A percentile compares a stretch with the other conserved stretches of the same genome.
Conservation (phyloP, 2,113 vertebrate species). For the Ginglymostoma cirratum region DNA sequence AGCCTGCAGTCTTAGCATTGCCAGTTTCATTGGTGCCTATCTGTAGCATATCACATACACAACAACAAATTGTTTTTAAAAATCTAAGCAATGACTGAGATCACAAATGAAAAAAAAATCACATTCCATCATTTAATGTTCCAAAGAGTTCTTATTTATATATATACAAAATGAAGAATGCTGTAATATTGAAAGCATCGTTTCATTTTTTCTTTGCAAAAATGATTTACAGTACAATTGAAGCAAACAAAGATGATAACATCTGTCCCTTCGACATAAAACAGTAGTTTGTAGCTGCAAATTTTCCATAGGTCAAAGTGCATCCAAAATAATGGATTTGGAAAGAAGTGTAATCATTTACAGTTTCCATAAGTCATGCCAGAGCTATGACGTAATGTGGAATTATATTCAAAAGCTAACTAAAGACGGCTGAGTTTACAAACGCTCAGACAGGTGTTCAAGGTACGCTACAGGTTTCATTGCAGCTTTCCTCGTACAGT, state of each 20-base stretch:
- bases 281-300: not conserved
- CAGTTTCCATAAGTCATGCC: constrained; percentile 4
- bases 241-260: not conserved
- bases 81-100: not conserved
- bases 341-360: constrained; percentile 3
- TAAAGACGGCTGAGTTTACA: not conserved
- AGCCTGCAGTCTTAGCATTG: not conserved
- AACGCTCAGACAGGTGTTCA: not conserved
- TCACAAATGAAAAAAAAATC: not conserved
- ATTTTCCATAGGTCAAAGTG: not conserved
- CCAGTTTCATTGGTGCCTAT: not conserved
- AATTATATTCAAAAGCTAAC: not conserved
- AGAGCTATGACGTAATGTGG: not conserved
- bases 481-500: not conserved
- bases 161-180: not conserved
- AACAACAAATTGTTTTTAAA: not conserved
- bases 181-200: not conserved
- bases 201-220: not conserved
- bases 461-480: not conserved
- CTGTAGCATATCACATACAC: too few relatives aligned
- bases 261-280: constrained; percentile 27
- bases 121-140: not conserved
- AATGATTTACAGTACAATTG: constrained; percentile 6
- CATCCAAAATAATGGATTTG: constrained; percentile 9
- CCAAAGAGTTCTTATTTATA: not conserved